Percentiles rank a stretch among this genome's conserved stretches.
phyloP scores from a whole-genome alignment of 2,113 vertebrate genomes.

The Otocyon megalotis region DNA sequence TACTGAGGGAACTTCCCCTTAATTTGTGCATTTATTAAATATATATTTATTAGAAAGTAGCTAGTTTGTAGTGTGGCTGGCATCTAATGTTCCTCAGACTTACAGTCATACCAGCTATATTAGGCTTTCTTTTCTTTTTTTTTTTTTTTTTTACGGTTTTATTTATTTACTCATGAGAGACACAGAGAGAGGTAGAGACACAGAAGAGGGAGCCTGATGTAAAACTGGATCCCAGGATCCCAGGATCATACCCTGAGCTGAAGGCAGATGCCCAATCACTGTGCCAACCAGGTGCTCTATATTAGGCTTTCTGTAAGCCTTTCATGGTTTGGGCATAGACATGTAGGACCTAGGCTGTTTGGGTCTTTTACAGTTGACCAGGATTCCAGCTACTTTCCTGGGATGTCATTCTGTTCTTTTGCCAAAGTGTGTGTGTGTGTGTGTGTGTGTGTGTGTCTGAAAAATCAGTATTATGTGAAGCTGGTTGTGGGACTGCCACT shows the following conservation, averaged over 20 bases:
- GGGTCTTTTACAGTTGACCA: background rate
- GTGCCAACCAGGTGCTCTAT: background rate
- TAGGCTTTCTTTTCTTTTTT: background rate
- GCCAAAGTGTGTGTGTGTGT: background rate
- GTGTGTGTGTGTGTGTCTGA: background rate
- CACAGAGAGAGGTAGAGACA: no score
- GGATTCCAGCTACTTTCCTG: constrained; percentile 19
- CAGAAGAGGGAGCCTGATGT: no score
- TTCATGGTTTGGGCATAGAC: constrained; percentile 8
- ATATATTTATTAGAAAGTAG: background rate
- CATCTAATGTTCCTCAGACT: background rate
- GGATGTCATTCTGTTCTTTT: constrained; percentile 49
- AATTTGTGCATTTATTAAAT: background rate
- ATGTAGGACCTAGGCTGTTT: background rate
- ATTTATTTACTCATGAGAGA: no score
- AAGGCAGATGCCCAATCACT: no score
- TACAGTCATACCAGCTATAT: background rate
- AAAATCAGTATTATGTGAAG: background rate
- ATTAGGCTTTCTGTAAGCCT: background rate
- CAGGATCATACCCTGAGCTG: no score
- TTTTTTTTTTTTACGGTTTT: no score
- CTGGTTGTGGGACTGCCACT: background rate
- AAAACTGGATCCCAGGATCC: no score
- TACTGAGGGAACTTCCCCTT: background rate
- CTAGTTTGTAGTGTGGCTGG: background rate